Percentiles rank a stretch among this genome's conserved stretches.
These are phyloP conservation scores for Sciurus vulgaris DNA, from an alignment of 2,797 vertebrate species.

Conservation along the genomic window DNA sequence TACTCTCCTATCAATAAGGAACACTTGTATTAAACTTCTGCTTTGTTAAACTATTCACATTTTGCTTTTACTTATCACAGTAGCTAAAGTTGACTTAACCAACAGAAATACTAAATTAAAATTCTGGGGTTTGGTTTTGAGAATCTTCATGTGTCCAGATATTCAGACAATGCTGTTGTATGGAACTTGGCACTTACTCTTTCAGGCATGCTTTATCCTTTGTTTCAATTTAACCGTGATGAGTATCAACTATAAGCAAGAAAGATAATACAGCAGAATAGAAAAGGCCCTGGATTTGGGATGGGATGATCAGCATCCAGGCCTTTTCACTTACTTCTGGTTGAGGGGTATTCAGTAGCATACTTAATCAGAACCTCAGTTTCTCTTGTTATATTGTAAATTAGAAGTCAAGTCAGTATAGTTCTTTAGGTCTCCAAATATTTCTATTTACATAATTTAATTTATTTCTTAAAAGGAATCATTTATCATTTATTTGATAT, in stretches of 20 bases:
- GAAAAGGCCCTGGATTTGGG: neutral
- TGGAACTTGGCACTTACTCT: neutral
- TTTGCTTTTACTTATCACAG: slow-evolving; percentile 2
- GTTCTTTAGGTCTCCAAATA: neutral
- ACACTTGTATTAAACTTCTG: neutral
- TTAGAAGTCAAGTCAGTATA: neutral
- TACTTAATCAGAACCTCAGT: neutral
- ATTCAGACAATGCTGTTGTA: neutral
- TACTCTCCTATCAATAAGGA: neutral
- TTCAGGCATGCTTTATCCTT: neutral
- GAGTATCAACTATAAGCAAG: neutral
- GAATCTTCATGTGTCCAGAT: neutral
- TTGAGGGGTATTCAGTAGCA: neutral
- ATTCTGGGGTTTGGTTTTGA: neutral
- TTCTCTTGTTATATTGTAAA: neutral
- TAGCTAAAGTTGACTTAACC: neutral
- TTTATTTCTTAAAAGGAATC: slow-evolving; percentile 5
- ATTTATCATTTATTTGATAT: neutral
- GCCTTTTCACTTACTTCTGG: neutral
- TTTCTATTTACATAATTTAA: slow-evolving; percentile 9
- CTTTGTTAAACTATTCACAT: neutral
- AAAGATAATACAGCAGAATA: neutral
- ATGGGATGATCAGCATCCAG: neutral
- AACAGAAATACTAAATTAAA: neutral
- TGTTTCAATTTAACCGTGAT: slow-evolving; percentile 9